Base-by-base conservation (phyloP, 2,113 vertebrate genomes). In the Oxygymnocypris stewartii region DNA sequence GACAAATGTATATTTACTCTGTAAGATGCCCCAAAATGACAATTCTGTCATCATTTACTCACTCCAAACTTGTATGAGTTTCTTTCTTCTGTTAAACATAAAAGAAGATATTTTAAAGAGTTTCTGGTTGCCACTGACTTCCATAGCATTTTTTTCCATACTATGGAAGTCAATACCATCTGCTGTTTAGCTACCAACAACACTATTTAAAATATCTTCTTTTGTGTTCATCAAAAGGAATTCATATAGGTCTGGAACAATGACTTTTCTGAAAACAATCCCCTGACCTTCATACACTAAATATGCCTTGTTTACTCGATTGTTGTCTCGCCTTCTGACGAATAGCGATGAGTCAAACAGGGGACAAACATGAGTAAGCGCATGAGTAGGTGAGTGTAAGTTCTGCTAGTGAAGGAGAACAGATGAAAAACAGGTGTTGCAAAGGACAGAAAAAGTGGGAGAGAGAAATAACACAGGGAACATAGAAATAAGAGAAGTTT, bases 401-500 rank as follows among this genome's bases (percentile, higher is more conserved):
- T 63, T 81, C 37, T 44, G 23, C 59, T 23, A 28, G 37, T 20
- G 79, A 47, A 31, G 59, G n/a, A 69, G 44, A 75, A 75, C 67
- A 63, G 61, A 87, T 71, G 77, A 76, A 75, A 61, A 71, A 69
- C 23, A 86, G 18, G 14, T 6, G n/a, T 63, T 40, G 67, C 81
- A 67, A 67, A 67, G 16, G 28, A 79, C 28, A 69, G 49, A 81
- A 40, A 61, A 42, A 31, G 47, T 35, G 76, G 49, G 28, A 61
- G 63, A 71, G 61, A 42, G 59, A 77, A 76, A 82, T 47, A 42
- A 61, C 37, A 61, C 23, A 42, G 40, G 8, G 69, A 75, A 84
- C 20, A 40, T 28, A 51, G 54, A 77, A 78, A 71, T 61, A 40
- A 80, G 59, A 80, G 37, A 84, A 78, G 54, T 85, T 85, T 78